phyloP scores from a whole-genome alignment of 2,797 vertebrate genomes.

The Lophius americanus region DNA sequence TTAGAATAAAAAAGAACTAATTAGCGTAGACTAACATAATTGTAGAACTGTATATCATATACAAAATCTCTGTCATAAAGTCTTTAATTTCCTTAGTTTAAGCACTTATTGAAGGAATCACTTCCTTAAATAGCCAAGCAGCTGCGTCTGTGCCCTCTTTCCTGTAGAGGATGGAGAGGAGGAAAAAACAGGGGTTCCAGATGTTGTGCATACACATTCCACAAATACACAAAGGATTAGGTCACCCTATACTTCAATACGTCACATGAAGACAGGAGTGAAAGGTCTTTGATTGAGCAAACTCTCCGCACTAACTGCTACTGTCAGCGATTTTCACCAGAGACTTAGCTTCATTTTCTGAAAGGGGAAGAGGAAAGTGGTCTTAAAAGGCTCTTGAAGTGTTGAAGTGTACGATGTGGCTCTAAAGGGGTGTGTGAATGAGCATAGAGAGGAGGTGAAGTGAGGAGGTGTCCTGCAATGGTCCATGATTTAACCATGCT shows the following conservation, averaged over 20 bases:
- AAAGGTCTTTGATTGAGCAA: conserved; percentile 53
- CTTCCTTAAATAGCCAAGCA: conserved; percentile 34
- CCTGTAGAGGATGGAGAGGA: conserved; percentile 26
- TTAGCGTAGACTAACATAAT: background rate
- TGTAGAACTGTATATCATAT: conserved; percentile 2
- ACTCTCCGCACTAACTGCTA: conserved; percentile 65
- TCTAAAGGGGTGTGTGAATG: conserved; percentile 55
- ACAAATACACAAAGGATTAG: conserved; percentile 40
- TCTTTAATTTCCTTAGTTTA: conserved; percentile 13
- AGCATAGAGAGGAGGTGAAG: conserved; percentile 37
- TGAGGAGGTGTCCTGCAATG: conserved; percentile 36
- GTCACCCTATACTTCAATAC: conserved; percentile 34
- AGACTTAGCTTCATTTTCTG: conserved; percentile 71
- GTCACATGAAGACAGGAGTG: conserved; percentile 58
- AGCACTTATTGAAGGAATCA: conserved; percentile 25
- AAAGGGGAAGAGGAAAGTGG: conserved; percentile 77
- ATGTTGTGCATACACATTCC: conserved; percentile 25
- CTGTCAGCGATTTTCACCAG: conserved; percentile 75
- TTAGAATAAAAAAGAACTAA: background rate
- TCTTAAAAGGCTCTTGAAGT: conserved; percentile 74
- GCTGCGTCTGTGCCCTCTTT: conserved; percentile 36
- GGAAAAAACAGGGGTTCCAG: conserved; percentile 18
- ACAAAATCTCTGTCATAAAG: background rate
- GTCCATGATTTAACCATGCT: conserved; percentile 49
- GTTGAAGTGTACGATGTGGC: conserved; percentile 56